phyloP scores from a whole-genome alignment of 2,797 vertebrate species.

The Xyrichtys novacula region DNA sequence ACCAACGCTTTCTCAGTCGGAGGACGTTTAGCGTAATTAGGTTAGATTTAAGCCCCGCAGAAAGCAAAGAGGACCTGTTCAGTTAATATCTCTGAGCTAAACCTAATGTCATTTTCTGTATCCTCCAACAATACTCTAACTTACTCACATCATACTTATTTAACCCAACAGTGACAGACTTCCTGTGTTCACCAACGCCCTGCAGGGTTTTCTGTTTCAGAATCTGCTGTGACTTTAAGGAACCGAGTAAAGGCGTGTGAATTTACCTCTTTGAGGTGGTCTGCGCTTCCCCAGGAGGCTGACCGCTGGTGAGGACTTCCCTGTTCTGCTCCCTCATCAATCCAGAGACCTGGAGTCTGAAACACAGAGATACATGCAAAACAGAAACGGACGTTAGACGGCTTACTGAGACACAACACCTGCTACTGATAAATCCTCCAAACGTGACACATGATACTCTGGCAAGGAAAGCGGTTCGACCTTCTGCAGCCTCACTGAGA shows the following conservation, averaged over 20 bases:
- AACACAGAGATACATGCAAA: constrained; percentile 51
- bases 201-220: background rate
- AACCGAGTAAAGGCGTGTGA: background rate
- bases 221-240: constrained; percentile 8
- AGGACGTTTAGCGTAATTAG: background rate
- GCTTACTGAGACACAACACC: no score
- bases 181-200: background rate
- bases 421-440: no score
- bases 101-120: no score
- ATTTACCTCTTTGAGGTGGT: constrained; percentile 97
- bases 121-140: no score
- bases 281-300: constrained; percentile 95
- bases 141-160: no score
- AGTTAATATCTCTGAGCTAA: no score
- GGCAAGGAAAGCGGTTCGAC: no score
- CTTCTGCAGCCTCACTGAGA: no score
- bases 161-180: no score
- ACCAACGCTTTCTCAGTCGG: background rate
- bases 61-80: no score
- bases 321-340: constrained; percentile 90
- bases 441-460: background rate
- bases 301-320: constrained; percentile 93
- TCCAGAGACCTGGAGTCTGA: constrained; percentile 95
- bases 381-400: no score
- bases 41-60: no score